Conservation (phyloP, 2,113 vertebrate species). For the Plotosus lineatus region DNA sequence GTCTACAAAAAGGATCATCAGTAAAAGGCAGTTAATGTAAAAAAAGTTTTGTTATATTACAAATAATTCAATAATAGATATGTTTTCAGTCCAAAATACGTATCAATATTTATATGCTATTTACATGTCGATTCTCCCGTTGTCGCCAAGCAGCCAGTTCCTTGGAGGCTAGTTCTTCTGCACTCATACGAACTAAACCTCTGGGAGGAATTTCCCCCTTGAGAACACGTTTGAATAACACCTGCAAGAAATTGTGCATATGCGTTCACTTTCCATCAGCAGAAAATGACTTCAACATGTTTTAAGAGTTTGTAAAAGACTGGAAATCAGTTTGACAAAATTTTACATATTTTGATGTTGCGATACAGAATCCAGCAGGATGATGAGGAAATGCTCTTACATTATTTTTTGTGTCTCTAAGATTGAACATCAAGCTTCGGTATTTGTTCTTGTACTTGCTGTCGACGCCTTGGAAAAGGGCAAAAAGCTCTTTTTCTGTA, state of each 20-base stretch:
- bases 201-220: constrained; percentile 93
- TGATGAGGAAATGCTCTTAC: constrained; percentile 69
- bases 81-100: background rate
- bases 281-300: background rate
- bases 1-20: constrained; percentile 71
- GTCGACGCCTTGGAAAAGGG: constrained; percentile 94
- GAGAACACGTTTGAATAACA: constrained; percentile 92
- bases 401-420: constrained; percentile 97
- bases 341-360: background rate
- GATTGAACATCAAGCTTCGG: constrained; percentile 96
- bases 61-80: background rate
- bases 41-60: background rate
- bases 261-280: background rate
- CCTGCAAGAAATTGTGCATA: constrained; percentile 66
- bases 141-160: constrained; percentile 96
- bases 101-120: constrained; percentile 43
- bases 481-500: constrained; percentile 92
- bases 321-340: background rate
- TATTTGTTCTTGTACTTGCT: constrained; percentile 99
- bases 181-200: constrained; percentile 94
- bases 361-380: background rate
- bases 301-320: background rate
- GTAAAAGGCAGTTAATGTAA: background rate
- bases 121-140: constrained; percentile 96
- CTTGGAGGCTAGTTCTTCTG: constrained; percentile 95